phyloP scores from a whole-genome alignment of 2,797 vertebrate genomes.

The Paratrypauchen microcephalus region DNA sequence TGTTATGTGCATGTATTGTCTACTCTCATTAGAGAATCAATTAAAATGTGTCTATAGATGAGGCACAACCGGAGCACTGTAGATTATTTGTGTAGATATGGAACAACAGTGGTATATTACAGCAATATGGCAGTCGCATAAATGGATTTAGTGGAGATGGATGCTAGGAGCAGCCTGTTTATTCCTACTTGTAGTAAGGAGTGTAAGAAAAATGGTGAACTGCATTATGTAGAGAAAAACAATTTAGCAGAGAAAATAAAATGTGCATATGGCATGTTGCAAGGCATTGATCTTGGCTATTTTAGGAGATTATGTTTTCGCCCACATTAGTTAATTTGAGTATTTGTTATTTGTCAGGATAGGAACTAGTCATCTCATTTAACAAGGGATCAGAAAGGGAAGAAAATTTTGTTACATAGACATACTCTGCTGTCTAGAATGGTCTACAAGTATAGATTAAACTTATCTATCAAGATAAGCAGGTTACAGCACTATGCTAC shows the following conservation, averaged over 20 bases:
- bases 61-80: constrained; percentile 21
- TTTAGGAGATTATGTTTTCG: not conserved
- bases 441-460: too few relatives aligned
- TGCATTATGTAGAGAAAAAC: not conserved
- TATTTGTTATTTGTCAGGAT: not conserved
- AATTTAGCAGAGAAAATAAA: not conserved
- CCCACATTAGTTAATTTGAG: not conserved
- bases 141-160: constrained; percentile 8
- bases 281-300: constrained; percentile 2
- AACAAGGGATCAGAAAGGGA: not conserved
- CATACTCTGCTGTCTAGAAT: too few relatives aligned
- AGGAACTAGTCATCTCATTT: not conserved
- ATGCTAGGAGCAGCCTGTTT: not conserved
- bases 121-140: constrained; percentile 2
- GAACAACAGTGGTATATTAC: constrained; percentile 10
- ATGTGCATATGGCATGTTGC: not conserved
- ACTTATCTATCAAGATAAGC: too few relatives aligned
- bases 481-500: too few relatives aligned
- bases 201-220: not conserved
- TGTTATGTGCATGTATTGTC: constrained; percentile 19
- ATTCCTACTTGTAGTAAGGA: constrained; percentile 5
- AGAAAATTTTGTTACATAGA: not conserved
- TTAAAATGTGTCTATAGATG: constrained; percentile 45
- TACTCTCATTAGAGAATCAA: constrained; percentile 55
- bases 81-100: constrained; percentile 10